phyloP scores from a whole-genome alignment of 1,140 invertebrate species.

The Aplysia californica region DNA sequence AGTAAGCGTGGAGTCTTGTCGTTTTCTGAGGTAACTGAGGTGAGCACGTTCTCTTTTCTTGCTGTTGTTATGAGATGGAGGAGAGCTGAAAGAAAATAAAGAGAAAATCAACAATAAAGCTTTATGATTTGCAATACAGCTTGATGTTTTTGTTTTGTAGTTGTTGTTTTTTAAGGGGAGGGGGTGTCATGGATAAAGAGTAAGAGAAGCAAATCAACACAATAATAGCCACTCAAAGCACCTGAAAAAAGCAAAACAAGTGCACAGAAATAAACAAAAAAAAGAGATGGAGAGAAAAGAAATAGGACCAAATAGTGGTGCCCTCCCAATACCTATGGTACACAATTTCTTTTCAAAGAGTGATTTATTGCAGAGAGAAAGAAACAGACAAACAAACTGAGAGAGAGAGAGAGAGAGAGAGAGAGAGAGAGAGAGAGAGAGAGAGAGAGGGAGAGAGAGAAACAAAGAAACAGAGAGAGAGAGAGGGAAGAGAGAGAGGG shows the following conservation, averaged over 20 bases:
- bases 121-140: not conserved
- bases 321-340: not conserved
- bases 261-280: too few species aligned
- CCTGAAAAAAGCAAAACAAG: too few species aligned
- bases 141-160: too few species aligned
- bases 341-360: not conserved
- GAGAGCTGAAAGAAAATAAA: too few species aligned
- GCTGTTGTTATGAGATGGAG: too few species aligned
- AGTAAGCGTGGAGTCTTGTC: not conserved
- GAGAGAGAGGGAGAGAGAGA: not conserved
- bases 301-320: not conserved
- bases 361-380: not conserved
- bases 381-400: not conserved
- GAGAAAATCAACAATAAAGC: too few species aligned
- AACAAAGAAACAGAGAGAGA: not conserved
- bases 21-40: not conserved
- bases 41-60: not conserved
- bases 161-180: too few species aligned
- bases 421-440: not conserved
- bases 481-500: not conserved
- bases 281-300: too few species aligned
- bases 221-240: not conserved
- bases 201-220: too few species aligned
- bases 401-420: conserved; percentile 2
- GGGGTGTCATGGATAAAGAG: too few species aligned